phyloP scores from a whole-genome alignment of 2,797 vertebrate genomes.

The Lagocephalus sceleratus region DNA sequence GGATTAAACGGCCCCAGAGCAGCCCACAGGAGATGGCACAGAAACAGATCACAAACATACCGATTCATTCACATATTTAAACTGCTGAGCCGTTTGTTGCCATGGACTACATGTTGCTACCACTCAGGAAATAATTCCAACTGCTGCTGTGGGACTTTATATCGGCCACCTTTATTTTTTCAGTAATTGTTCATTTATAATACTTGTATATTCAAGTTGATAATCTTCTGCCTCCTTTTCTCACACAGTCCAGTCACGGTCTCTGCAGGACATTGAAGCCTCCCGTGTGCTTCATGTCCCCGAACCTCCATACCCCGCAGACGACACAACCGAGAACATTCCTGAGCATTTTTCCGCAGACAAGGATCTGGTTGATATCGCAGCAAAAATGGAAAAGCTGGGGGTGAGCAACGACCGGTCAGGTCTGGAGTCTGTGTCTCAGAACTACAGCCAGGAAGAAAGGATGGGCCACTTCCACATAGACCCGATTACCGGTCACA shows the following conservation, averaged over 20 bases:
- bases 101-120: too few relatives aligned
- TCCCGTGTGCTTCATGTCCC: constrained; percentile 70
- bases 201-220: constrained; percentile 6
- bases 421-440: constrained; percentile 43
- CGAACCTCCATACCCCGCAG: constrained; percentile 70
- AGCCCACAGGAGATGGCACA: too few relatives aligned
- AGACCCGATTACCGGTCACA: constrained; percentile 77
- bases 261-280: constrained; percentile 76
- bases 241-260: constrained; percentile 75
- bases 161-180: too few relatives aligned
- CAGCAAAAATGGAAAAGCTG: constrained; percentile 62
- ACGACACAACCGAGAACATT: constrained; percentile 77
- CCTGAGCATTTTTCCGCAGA: constrained; percentile 49
- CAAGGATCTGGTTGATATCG: constrained; percentile 50
- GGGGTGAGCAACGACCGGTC: constrained; percentile 36
- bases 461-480: constrained; percentile 61
- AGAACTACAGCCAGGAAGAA: constrained; percentile 66
- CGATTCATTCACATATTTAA: too few relatives aligned
- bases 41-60: too few relatives aligned
- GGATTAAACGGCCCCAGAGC: too few relatives aligned
- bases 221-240: constrained; percentile 1
- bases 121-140: too few relatives aligned
- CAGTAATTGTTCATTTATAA: too few relatives aligned
- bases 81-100: too few relatives aligned
- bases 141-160: too few relatives aligned